Base-by-base conservation (phyloP, 2,113 vertebrate species). In the Xiphorhynchus elegans region DNA sequence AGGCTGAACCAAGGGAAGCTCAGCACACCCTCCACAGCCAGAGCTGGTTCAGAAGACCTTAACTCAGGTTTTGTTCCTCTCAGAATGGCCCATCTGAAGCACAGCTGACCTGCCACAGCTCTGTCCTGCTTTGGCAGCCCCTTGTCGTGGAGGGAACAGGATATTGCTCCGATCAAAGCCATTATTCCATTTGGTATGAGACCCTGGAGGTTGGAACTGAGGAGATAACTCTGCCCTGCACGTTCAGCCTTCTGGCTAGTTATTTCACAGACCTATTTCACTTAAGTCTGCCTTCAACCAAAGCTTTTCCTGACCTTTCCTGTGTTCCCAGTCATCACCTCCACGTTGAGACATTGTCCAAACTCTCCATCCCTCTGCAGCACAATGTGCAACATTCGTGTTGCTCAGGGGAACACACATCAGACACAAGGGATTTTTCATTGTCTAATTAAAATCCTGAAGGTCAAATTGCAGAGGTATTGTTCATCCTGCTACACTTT, bases 241-340 rank as follows among this genome's bases (percentile, higher is more conserved):
- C 56, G 67, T 70, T 42, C 67, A 80, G n/a, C 42, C 52, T 72
- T 75, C 76, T 35, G 52, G 60, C 11, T 58, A 33, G 29, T 68
- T 42, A 42, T 42, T 42, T 42, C 40, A 42, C 40, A 42, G 14
- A 42, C 40, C 40, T 42, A 15, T 15, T 75, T 26, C 50, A 8
- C 70, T 75, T 66, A 59, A 37, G 9, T 53, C 26, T 77, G 25
- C 11, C 73, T 84, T 69, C 21, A 84, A 77, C 13, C 44, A 9
- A 15, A 76, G 35, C 2, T 80, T 29, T 44, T 19, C 26, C 68
- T 81, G 53, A 46, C 23, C 60, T 46, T 69, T n/a, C 7, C 7
- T 0, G 0, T 29, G 16, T 21, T 76, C n/a, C 24, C 16, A 6
- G n/a, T 28, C 0, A 0, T 42, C 25, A 17, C 9, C 20, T 74